Evolutionary conservation across 2,797 vertebrate genomes (phyloP).

Genomic region (Caiman crocodilus): DNA sequence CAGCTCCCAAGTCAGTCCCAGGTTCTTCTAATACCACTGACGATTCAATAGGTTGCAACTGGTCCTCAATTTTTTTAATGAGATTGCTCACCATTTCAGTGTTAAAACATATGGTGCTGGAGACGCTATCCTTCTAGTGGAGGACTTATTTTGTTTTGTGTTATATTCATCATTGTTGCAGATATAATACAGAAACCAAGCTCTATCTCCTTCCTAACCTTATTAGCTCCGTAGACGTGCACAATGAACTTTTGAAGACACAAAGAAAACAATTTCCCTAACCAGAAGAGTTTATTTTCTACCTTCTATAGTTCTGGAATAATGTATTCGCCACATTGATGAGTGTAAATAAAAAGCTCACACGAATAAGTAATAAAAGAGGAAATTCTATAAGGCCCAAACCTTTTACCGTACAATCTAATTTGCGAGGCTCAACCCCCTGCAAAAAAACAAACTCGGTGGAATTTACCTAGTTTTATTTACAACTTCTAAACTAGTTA

Average conservation of each 20-base stretch:
- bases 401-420: not conserved
- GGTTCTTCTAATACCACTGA: not conserved
- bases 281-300: not conserved
- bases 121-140: not conserved
- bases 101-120: fast-evolving
- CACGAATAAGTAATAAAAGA: not conserved
- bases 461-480: not conserved
- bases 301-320: fast-evolving
- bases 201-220: not conserved
- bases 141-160: not conserved
- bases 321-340: not conserved
- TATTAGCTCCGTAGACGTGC: not conserved
- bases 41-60: not conserved
- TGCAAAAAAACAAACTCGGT: not conserved
- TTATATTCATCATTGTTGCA: not conserved
- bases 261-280: not conserved
- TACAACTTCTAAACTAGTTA: not conserved
- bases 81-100: not conserved
- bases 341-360: not conserved
- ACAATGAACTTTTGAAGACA: not conserved
- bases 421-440: not conserved
- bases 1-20: not conserved
- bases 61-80: not conserved
- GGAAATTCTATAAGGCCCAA: not conserved
- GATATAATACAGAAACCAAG: not conserved